phyloP scores from a whole-genome alignment of 2,113 vertebrate species.

The Tragelaphus scriptus region DNA sequence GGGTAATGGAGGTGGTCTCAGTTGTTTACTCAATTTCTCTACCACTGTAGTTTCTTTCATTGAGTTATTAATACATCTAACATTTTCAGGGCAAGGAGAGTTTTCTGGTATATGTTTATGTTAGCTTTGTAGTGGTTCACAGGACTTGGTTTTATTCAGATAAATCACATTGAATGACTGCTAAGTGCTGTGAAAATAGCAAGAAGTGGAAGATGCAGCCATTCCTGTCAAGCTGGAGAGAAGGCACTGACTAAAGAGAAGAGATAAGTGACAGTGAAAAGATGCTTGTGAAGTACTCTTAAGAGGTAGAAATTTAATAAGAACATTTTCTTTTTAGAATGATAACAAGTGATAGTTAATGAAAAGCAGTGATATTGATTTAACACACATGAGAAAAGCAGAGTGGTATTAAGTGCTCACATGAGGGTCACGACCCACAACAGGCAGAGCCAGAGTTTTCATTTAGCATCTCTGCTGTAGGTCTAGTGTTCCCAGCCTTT shows the following conservation, averaged over 20 bases:
- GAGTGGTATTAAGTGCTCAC: accelerated
- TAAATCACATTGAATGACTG: not conserved
- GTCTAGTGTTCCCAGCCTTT: accelerated
- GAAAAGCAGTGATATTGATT: not conserved
- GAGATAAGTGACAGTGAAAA: not conserved
- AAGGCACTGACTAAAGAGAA: not conserved
- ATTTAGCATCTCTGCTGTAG: accelerated
- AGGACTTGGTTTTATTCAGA: not conserved
- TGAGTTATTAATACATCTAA: not conserved
- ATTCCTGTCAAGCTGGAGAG: accelerated
- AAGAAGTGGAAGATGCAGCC: not conserved
- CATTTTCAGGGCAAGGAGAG: not conserved
- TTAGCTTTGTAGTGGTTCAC: not conserved
- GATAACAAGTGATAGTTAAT: not conserved
- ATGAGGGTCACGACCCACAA: not conserved
- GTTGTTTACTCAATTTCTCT: not conserved
- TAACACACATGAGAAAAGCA: accelerated
- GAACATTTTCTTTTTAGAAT: not conserved
- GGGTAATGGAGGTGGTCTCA: not conserved
- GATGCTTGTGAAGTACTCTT: not conserved
- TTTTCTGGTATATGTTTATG: not conserved
- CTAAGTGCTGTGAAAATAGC: not conserved
- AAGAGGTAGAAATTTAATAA: not conserved
- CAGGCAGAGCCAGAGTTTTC: not conserved
- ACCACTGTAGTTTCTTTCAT: not conserved